phyloP scores from a whole-genome alignment of 2,113 vertebrate species.

The Acrocephalus kingi region DNA sequence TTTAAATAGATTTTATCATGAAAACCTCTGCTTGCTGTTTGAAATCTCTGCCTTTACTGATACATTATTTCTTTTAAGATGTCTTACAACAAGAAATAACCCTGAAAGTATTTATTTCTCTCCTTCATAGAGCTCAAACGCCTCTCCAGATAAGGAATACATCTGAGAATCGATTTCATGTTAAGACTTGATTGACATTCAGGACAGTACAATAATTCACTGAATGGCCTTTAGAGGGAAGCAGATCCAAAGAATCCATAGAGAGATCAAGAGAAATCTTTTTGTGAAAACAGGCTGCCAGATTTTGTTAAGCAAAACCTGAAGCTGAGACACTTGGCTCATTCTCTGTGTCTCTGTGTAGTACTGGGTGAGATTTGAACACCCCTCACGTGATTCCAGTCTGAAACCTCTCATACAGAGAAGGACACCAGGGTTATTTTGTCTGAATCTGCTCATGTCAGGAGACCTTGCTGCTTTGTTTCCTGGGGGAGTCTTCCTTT shows the following conservation, averaged over 20 bases:
- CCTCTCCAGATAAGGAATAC: not conserved
- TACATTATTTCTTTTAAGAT: not conserved
- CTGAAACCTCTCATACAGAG: not conserved
- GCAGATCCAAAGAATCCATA: slow-evolving; percentile 54
- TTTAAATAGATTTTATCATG: not conserved
- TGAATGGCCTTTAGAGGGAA: slow-evolving; percentile 59
- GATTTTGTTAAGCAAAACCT: not conserved
- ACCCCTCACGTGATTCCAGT: not conserved
- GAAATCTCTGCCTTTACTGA: not conserved
- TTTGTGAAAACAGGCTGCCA: not conserved
- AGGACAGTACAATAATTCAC: not conserved
- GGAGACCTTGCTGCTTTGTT: not conserved
- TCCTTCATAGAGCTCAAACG: not conserved
- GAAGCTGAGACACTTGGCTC: not conserved
- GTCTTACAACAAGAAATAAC: not conserved
- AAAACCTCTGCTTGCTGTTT: not conserved
- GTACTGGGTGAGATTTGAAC: not conserved
- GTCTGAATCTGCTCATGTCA: not conserved
- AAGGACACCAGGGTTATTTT: not conserved
- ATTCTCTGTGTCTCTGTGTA: not conserved
- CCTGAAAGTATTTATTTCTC: not conserved
- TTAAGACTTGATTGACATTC: not conserved
- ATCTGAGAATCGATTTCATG: not conserved
- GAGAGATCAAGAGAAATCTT: not conserved
- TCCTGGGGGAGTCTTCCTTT: not conserved